phyloP scores from a whole-genome alignment of 2,113 vertebrate species.

The Ceyx melanurus region DNA sequence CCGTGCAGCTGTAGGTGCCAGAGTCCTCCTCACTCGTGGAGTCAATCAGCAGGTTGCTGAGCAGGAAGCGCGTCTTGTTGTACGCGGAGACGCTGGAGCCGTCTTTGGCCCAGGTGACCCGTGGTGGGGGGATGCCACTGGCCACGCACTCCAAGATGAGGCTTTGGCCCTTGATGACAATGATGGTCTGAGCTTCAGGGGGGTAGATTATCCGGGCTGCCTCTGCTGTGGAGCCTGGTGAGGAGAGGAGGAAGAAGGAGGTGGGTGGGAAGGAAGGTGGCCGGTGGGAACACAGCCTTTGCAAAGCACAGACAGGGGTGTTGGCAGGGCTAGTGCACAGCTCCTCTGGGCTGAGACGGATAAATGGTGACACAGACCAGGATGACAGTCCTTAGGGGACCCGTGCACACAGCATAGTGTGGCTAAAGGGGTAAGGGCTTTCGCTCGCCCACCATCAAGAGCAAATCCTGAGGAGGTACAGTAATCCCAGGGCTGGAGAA shows the following conservation, averaged over 20 bases:
- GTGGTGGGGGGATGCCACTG: slow-evolving; percentile 90
- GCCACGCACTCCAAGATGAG: slow-evolving; percentile 96
- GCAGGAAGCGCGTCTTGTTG: slow-evolving; percentile 92
- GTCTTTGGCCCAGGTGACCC: slow-evolving; percentile 93
- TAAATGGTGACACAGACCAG: background rate
- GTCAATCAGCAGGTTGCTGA: slow-evolving; percentile 95
- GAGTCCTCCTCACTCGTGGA: slow-evolving; percentile 88
- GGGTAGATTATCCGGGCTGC: slow-evolving; percentile 95
- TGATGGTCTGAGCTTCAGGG: slow-evolving; percentile 89
- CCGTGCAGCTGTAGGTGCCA: slow-evolving; percentile 88
- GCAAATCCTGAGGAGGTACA: background rate
- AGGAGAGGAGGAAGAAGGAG: background rate
- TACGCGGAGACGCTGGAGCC: slow-evolving; percentile 80
- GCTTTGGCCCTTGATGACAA: slow-evolving; percentile 94
- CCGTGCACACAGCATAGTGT: background rate
- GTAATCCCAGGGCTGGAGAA: background rate
- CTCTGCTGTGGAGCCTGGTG: slow-evolving; percentile 88
- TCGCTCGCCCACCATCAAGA: background rate
- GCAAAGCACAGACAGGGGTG: background rate
- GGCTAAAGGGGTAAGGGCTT: background rate
- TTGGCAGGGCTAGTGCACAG: accelerated
- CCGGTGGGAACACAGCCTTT: background rate
- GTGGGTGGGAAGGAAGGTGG: background rate
- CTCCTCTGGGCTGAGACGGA: background rate
- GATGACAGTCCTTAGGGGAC: background rate